Base-by-base conservation (phyloP, 2,888 invertebrate species). In the Slavum lentiscoides region DNA sequence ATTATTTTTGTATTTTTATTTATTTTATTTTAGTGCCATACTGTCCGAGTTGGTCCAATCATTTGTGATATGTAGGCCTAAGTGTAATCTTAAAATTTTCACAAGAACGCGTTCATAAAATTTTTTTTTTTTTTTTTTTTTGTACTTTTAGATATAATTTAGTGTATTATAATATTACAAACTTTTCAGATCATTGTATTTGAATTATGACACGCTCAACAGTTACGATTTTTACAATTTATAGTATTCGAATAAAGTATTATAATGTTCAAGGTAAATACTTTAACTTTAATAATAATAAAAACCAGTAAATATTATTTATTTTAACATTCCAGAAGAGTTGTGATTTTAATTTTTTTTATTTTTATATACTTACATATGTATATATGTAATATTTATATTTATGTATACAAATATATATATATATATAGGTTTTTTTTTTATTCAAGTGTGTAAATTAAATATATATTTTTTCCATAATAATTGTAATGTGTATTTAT, bases 61-160 rank as follows among this genome's bases (percentile, higher is more conserved):
- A 21, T 77, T 69, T 77, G 77, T 77, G 77, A 77, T 77, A 77
- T 39, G 55, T 77, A 77, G 19, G 69, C 62, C 62, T 77, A 70
- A 69, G 77, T 77, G 62, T 62, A 62, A 53, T 70, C 21, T 30
- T 69, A 43, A 17, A 62, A 53, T 62, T 70, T 77, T 39, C 8
- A 77, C 49, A 1, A 69, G n/a, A 69, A 77, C 37, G 6, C 11
- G 55, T 59, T 68, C 9, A 62, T 37, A 39, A 61, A 39, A 61
- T 21, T 21, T 23, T 59, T 8, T 11, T 55, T 66, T 11, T 55
- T 66, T 64, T 66, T 58, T 37, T 37, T n/a, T 6, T 17, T 6
- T 30, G 1, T 30, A 30, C 30, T 72, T 2, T 43, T 59, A 59
- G 23, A 23, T 13, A 61, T 61, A 4, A 30, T 49, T 49, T 70